Conservation (phyloP, 2,113 vertebrate species). For the Cyprinodon tularosa region DNA sequence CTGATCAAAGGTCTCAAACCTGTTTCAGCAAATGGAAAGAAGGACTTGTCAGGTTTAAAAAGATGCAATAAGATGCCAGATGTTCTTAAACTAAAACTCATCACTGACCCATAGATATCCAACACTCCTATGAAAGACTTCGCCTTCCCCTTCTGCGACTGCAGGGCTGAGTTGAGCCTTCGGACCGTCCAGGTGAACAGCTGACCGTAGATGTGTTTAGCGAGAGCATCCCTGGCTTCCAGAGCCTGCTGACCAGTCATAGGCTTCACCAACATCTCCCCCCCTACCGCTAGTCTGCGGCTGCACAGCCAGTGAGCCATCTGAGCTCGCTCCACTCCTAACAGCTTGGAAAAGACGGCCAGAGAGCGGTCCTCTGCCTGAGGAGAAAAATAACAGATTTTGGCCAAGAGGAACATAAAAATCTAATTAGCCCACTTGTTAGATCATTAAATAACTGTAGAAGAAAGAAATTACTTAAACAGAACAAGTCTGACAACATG, state of each 20-base stretch:
- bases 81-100: background rate
- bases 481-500: no score
- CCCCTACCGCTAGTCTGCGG: constrained; percentile 77
- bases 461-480: no score
- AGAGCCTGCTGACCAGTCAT: constrained; percentile 76
- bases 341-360: constrained; percentile 74
- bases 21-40: constrained; percentile 41
- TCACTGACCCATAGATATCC: constrained; percentile 82
- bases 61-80: background rate
- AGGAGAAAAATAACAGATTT: background rate
- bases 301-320: constrained; percentile 83
- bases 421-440: no score
- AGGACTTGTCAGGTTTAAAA: constrained; percentile 9
- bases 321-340: constrained; percentile 78
- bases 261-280: constrained; percentile 78
- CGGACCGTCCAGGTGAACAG: constrained; percentile 81
- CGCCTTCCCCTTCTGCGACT: constrained; percentile 47
- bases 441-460: no score
- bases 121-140: constrained; percentile 79
- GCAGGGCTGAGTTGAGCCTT: constrained; percentile 77
- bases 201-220: constrained; percentile 80
- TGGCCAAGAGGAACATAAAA: no score
- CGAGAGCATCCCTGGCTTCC: constrained; percentile 76
- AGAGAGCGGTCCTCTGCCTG: constrained; percentile 75
- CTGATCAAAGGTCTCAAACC: constrained; percentile 84